A percentile compares a stretch with the other conserved stretches of the same genome.
phyloP scores from a whole-genome alignment of 2,113 vertebrate species.

The Elachura formosa region DNA sequence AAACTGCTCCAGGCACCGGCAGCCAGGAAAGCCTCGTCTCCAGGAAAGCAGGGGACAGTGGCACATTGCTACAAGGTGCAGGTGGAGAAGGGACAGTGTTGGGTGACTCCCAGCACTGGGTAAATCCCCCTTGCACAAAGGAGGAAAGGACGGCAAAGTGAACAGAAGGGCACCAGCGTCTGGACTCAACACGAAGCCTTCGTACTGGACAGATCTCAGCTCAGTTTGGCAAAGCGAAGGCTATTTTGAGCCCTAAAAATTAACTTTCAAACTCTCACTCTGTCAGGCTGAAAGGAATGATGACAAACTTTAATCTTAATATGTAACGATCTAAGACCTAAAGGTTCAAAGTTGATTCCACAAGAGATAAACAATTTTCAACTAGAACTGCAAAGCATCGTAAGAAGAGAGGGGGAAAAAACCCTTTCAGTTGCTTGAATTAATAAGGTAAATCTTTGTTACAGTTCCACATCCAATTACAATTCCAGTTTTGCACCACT shows the following conservation, averaged over 20 bases:
- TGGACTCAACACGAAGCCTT: neutral
- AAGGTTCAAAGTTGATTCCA: neutral
- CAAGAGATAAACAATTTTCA: neutral
- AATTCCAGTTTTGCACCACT: neutral
- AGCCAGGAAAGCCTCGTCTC: neutral
- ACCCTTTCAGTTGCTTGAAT: neutral
- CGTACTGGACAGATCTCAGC: accelerated
- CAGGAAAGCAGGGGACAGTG: neutral
- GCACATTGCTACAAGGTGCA: accelerated
- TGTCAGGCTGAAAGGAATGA: neutral
- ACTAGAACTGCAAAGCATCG: neutral
- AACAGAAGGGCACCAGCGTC: accelerated
- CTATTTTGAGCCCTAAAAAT: neutral
- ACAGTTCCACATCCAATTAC: neutral
- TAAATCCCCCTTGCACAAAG: accelerated
- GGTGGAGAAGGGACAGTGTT: accelerated
- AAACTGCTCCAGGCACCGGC: accelerated
- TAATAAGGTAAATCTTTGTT: neutral
- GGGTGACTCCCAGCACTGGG: neutral
- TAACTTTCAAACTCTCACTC: neutral
- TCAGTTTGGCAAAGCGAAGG: neutral
- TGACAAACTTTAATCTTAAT: neutral
- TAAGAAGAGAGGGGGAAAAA: accelerated
- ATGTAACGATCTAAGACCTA: neutral
- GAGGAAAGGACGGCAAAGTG: neutral